Conservation (phyloP, 2,797 vertebrate genomes). For the Platalea minor region DNA sequence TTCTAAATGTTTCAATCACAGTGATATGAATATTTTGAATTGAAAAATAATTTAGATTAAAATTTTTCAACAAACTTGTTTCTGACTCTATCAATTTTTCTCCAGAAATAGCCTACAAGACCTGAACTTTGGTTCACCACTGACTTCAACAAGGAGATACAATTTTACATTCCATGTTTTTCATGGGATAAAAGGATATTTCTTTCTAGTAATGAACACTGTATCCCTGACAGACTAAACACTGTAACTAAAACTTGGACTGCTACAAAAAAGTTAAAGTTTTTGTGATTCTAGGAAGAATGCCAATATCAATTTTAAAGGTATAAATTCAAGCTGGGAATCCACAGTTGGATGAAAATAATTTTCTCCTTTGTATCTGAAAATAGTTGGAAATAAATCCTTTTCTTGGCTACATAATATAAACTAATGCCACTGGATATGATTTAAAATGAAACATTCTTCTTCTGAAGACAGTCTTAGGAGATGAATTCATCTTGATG, state of each 20-base stretch:
- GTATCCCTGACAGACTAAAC: neutral
- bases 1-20: neutral
- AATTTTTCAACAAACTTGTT: neutral
- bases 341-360: neutral
- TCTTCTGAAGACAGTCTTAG: neutral
- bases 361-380: neutral
- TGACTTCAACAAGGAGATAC: neutral
- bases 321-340: neutral
- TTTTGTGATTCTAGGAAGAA: neutral
- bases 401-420: neutral
- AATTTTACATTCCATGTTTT: neutral
- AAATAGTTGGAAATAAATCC: constrained; percentile 5
- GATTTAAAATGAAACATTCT: neutral
- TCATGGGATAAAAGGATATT: neutral
- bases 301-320: neutral
- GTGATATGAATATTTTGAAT: neutral
- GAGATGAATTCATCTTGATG: neutral
- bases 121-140: neutral
- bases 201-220: neutral
- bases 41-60: neutral
- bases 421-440: neutral
- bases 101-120: neutral
- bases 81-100: neutral
- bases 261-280: neutral
- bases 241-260: neutral